phyloP scores from a whole-genome alignment of 2,797 vertebrate genomes.

The Nyctalus aviator region DNA sequence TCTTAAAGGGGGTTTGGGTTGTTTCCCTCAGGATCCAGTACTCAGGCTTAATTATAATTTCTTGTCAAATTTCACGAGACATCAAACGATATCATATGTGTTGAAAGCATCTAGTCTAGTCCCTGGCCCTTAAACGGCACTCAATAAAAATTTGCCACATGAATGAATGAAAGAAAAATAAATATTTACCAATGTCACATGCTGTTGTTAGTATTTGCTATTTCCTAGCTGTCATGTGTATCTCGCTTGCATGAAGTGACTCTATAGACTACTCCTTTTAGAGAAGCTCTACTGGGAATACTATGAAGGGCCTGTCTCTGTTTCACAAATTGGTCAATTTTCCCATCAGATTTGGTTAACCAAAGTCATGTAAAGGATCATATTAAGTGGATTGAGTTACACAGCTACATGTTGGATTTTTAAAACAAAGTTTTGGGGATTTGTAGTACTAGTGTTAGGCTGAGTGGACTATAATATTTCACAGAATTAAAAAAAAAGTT shows the following conservation, averaged over 20 bases:
- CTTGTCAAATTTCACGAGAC: background rate
- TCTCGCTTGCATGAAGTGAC: background rate
- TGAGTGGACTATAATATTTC: background rate
- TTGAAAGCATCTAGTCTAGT: background rate
- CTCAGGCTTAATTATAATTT: background rate
- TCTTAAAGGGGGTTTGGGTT: background rate
- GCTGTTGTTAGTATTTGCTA: background rate
- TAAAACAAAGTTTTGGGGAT: background rate
- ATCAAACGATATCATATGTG: background rate
- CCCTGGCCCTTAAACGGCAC: background rate
- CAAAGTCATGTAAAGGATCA: background rate
- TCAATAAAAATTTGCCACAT: background rate
- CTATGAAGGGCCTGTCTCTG: background rate
- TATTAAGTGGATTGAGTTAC: background rate
- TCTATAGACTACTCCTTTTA: background rate
- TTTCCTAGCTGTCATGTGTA: background rate
- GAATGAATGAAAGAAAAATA: conserved; percentile 11
- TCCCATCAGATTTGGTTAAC: background rate
- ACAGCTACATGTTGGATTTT: background rate
- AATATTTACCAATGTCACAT: background rate
- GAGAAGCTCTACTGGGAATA: background rate
- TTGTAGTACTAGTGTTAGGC: background rate
- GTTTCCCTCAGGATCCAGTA: background rate
- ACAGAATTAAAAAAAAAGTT: background rate
- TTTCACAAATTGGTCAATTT: background rate